Evolutionary conservation across 2,888 invertebrate species (phyloP), one percentile per base, ranked within the genome.

Genomic region (Deroplatys truncata): DNA sequence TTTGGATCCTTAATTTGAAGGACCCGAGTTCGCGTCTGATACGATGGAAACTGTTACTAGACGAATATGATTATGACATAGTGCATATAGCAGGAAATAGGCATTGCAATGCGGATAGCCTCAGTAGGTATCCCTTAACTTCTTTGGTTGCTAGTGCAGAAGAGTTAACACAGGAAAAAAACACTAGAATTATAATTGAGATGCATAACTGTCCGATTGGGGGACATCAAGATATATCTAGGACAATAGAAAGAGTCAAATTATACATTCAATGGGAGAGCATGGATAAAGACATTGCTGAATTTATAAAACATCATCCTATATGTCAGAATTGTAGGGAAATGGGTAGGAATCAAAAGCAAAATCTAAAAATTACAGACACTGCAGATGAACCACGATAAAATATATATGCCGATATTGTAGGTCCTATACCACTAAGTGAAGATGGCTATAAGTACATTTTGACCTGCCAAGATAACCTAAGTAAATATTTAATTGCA

Each of bases 401-500:
- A 28, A 89, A 72, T 10, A 43, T 84, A 0, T 82, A 56, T 29
- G n/a, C n/a, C n/a, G n/a, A n/a, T n/a, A n/a, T n/a, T n/a, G n/a
- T n/a, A n/a, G n/a, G n/a, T n/a, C n/a, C 72, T 3, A 43, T 89
- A 43, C 29, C 72, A 28, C 28, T 25, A 7, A 89, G 13, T 29
- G 72, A 84, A 84, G 25, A 20, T 7, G 83, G n/a, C n/a, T n/a
- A 82, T n/a, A 35, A 49, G 43, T 84, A 88, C 56, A 8, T 84
- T n/a, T n/a, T 84, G 16, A 88, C 88, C 29, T 43, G 7, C n/a
- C 89, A 89, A 82, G 89, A 85, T 82, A 43, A 72, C 4, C 85
- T 35, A 49, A n/a, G 7, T n/a, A 83, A 49, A 91, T 92, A 16
- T 88, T 92, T 43, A 43, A 10, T 43, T 8, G n/a, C n/a, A n/a